Base-by-base conservation (phyloP, 1,140 invertebrate species). In the Bombus soroeensis region DNA sequence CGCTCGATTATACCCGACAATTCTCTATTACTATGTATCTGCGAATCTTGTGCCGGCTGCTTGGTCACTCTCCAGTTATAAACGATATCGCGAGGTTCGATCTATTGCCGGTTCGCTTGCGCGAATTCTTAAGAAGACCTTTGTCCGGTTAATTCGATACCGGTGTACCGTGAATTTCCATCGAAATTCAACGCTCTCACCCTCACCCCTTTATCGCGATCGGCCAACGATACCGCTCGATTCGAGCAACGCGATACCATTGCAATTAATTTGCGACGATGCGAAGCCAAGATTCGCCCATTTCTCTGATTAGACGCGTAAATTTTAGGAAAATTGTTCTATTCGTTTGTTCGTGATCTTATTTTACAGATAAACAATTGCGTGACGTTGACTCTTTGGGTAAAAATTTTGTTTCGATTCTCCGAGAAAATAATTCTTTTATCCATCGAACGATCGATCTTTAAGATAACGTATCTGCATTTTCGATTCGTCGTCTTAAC, bases 21-120 rank as follows among this genome's bases (percentile, higher is more conserved):
- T 94, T 93, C 91, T 93, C 92, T 91, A 94, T 94, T 94, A 93
- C 92, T 94, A 94, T 94, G 93, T 94, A 94, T 94, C 93, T 90
- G 72, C 32, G 78, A 87, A 93, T 92, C 90, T 93, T 68, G 81
- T 53, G 86, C 88, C 83, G 91, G 88, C 76, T 88, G 91, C 87
- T 86, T 90, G 92, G 92, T 91, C 92, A 92, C 86, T 80, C 86
- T 77, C 78, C 86, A 88, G 85, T 91, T 90, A 88, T 92, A 92
- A 88, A 90, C 90, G 88, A 74, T 93, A 93, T 93, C 92, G 72
- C 81, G 32, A 81, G 83, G 77, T 83, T 83, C 91, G 83, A 93
- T 92, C 92, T 89, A 87, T 90, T 73, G 88, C 86, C 75, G 47
- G 87, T 57, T 76, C 87, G 91, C 87, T 91, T 89, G 87, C 88